These are phyloP conservation scores for Leucoraja erinaceus DNA, from an alignment of 2,113 vertebrate genomes.

Conservation along the genomic window DNA sequence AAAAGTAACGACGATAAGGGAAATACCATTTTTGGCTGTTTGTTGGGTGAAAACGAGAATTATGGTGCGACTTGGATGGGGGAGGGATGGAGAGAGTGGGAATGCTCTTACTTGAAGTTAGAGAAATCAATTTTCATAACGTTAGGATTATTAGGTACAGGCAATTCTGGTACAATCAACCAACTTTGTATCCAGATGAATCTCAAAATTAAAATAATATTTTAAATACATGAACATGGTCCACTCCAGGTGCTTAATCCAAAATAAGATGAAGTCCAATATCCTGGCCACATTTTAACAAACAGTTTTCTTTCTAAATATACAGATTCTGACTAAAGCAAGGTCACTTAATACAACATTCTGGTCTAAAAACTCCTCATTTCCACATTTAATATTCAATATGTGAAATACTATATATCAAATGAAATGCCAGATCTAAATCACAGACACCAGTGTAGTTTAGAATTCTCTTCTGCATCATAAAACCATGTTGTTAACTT, in stretches of 20 bases:
- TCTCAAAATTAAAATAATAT: neutral
- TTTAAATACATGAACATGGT: neutral
- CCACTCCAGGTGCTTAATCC: neutral
- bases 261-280: neutral
- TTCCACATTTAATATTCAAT: neutral
- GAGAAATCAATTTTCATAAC: no score
- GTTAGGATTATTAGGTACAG: neutral
- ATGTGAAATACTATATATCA: neutral
- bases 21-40: no score
- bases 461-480: constrained; percentile 1
- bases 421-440: neutral
- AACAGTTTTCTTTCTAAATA: neutral
- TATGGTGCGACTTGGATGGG: no score
- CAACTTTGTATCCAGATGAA: neutral
- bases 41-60: no score
- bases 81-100: no score
- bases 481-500: neutral
- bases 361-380: no score
- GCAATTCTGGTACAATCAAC: neutral
- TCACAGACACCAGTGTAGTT: neutral
- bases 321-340: neutral
- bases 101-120: no score
- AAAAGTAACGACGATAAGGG: no score
- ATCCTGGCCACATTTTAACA: neutral
- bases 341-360: neutral